Conservation (phyloP, 2,797 vertebrate species). For the Danio choprae region DNA sequence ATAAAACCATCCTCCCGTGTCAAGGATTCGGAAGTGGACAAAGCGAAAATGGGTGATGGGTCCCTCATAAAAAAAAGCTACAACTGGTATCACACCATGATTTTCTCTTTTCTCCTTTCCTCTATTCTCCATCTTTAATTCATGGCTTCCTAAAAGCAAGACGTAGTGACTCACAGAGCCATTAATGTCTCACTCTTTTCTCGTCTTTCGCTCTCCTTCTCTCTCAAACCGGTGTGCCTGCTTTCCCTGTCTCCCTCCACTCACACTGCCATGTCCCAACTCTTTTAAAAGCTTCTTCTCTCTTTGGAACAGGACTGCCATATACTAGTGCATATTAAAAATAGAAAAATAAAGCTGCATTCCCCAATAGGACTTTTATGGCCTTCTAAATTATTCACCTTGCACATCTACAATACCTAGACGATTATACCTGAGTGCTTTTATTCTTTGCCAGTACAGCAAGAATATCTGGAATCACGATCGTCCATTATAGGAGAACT, state of each 20-base stretch:
- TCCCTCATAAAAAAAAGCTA: slow-evolving; percentile 20
- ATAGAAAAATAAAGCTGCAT: slow-evolving; percentile 65
- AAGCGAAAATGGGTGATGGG: neutral
- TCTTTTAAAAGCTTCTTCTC: slow-evolving; percentile 59
- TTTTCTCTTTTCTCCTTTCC: slow-evolving; percentile 13
- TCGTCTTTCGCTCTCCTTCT: slow-evolving; percentile 31
- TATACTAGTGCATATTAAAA: slow-evolving; percentile 67
- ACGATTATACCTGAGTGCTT: slow-evolving; percentile 73
- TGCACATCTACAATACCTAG: slow-evolving; percentile 67
- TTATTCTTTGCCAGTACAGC: slow-evolving; percentile 68
- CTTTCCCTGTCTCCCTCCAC: slow-evolving; percentile 37
- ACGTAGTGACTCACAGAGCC: slow-evolving; percentile 64
- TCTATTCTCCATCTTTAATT: slow-evolving; percentile 73
- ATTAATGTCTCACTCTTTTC: slow-evolving; percentile 66
- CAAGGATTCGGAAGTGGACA: neutral
- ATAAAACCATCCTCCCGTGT: too few species aligned
- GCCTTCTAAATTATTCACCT: slow-evolving; percentile 76
- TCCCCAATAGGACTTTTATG: slow-evolving; percentile 69
- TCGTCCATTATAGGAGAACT: slow-evolving; percentile 41
- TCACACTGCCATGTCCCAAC: slow-evolving; percentile 30
- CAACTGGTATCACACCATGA: slow-evolving; percentile 5
- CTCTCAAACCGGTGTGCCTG: slow-evolving; percentile 10
- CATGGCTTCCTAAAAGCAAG: slow-evolving; percentile 72
- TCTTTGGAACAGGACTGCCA: slow-evolving; percentile 60
- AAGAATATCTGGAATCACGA: slow-evolving; percentile 66